Conservation (phyloP, 2,113 vertebrate species). For the Odontophorus gujanensis region DNA sequence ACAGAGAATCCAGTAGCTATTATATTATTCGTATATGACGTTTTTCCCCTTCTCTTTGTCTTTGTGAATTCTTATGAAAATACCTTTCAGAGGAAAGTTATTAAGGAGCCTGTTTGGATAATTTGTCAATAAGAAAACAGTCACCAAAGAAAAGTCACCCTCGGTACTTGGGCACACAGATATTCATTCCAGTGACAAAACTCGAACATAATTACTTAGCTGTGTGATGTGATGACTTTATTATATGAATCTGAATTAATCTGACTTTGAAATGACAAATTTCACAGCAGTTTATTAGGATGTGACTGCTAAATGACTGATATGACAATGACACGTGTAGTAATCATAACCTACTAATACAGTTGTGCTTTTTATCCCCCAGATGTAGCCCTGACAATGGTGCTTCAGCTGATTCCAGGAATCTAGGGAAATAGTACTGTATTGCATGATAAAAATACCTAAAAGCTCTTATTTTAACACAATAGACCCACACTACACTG, state of each 20-base stretch:
- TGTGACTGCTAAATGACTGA: constrained; percentile 10
- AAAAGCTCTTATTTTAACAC: background rate
- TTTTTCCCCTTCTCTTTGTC: background rate
- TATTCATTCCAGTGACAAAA: background rate
- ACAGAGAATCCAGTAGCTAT: background rate
- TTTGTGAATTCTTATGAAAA: background rate
- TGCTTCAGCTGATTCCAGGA: background rate
- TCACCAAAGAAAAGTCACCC: background rate
- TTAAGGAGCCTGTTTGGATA: background rate
- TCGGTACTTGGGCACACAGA: background rate
- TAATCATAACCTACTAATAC: background rate
- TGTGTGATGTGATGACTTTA: constrained; percentile 5
- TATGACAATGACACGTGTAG: background rate
- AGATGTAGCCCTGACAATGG: background rate
- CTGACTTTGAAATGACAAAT: constrained; percentile 42
- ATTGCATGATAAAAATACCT: background rate
- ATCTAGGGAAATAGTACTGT: background rate
- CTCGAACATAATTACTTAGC: background rate
- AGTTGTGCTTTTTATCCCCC: background rate
- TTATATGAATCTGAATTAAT: constrained; percentile 12
- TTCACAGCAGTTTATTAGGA: constrained; percentile 17
- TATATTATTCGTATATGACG: background rate
- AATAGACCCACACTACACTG: background rate
- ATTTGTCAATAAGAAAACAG: constrained; percentile 6
- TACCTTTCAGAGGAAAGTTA: background rate